A percentile compares a stretch with the other conserved stretches of the same genome.
phyloP scores from a whole-genome alignment of 2,888 invertebrate genomes.

The Tiphia femorata region DNA sequence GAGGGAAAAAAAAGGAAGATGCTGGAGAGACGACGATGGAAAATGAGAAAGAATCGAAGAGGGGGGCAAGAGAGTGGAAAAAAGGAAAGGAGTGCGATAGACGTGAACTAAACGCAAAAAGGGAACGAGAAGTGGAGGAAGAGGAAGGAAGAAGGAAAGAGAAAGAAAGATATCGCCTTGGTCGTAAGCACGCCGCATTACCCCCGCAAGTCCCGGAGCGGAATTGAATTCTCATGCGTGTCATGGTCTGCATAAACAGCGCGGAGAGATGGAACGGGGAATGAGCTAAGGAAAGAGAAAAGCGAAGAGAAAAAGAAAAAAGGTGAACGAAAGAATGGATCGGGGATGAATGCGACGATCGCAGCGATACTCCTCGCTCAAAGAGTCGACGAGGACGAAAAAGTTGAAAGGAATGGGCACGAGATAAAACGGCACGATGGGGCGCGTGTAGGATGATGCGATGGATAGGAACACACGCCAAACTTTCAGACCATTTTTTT shows the following conservation, averaged over 20 bases:
- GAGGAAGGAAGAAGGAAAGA: slow-evolving; percentile 3
- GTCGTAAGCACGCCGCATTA: slow-evolving; percentile 31
- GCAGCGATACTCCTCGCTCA: slow-evolving; percentile 13
- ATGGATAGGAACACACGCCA: slow-evolving; percentile 1
- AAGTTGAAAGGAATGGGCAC: slow-evolving; percentile 35
- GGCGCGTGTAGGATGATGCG: background rate
- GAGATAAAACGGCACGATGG: background rate
- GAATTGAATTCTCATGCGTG: slow-evolving; percentile 48
- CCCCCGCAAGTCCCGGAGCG: slow-evolving; percentile 30
- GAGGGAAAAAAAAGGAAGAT: too few relatives aligned
- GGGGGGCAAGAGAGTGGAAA: background rate
- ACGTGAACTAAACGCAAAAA: too few relatives aligned
- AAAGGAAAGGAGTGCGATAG: too few relatives aligned
- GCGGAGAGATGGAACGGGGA: background rate
- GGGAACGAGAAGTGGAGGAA: background rate
- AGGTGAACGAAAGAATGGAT: background rate
- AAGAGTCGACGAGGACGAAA: slow-evolving; percentile 36
- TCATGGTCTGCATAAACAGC: slow-evolving; percentile 47
- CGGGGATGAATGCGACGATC: background rate
- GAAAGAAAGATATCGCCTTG: slow-evolving; percentile 16
- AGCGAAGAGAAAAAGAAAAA: slow-evolving; percentile 2
- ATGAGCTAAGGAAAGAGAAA: slow-evolving; percentile 7
- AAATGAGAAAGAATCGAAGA: background rate
- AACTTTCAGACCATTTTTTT: too few relatives aligned
- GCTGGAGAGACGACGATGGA: too few relatives aligned